Base-by-base conservation (phyloP, 2,113 vertebrate genomes). In the Girardinichthys multiradiatus region DNA sequence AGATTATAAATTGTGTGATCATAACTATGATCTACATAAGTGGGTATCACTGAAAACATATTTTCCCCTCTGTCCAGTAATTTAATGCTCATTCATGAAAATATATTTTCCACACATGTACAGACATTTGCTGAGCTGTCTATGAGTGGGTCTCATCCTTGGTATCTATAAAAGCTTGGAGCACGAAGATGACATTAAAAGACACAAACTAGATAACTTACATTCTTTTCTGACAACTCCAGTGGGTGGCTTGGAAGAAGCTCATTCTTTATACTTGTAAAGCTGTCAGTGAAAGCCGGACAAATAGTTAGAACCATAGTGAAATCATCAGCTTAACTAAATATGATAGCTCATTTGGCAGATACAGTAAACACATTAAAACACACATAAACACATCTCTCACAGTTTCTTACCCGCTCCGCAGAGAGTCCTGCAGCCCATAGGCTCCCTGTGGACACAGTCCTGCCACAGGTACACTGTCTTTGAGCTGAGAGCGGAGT, bases 161-260 rank as follows among this genome's bases (percentile, higher is more conserved):
- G 21, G 2, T 54, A 54, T 54, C 7, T 54, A 24, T 54, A 10
- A 45, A 45, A 45, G 42, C 15, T 45, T 19, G 42, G 24, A 21
- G 2, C 19, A 51, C 24, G 48, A 24, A 2, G 21, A 24, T 10
- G 21, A 45, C 21, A 51, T 9, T 51, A 2, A 51, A 51, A 24
- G 48, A 51, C 45, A 51, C 48, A n/a, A 24, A 6, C 2, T 9
- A n/a, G 48, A 66, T 17, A 39, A 95, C 97, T 98, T 88, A 98
- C 97, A 86, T 97, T 98, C 90, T 96, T 99, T 87, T 99, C 98
- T 33, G 95, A 96, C 69, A 97, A 31, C 85, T 99, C 97, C 94
- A 99, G 90, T 5, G 94, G 93, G 85, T 99, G 98, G 76, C 94
- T 96, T n/a, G 97, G 97, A 67, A 98, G 74, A 67, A 99, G 95